A percentile compares a stretch with the other conserved stretches of the same genome.
These are phyloP conservation scores for Coryphaenoides rupestris DNA, from an alignment of 2,113 vertebrate genomes.

Conservation along the genomic window DNA sequence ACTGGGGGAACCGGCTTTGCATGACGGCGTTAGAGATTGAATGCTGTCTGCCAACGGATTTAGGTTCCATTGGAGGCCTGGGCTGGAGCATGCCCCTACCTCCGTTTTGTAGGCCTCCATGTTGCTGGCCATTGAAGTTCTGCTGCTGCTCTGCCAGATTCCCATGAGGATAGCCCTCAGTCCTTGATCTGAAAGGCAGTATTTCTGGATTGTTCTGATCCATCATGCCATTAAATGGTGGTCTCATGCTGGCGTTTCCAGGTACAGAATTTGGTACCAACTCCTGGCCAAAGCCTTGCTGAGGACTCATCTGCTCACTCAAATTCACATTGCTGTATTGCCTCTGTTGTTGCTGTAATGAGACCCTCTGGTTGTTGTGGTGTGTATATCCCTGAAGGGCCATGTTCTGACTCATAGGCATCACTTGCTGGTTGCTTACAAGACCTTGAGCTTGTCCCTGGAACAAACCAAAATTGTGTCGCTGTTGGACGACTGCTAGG, in stretches of 20 bases:
- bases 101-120: conserved; percentile 59
- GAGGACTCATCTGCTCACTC: conserved; percentile 66
- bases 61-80: conserved; percentile 81
- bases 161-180: conserved; percentile 67
- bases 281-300: conserved; percentile 74
- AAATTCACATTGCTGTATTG: conserved; percentile 62
- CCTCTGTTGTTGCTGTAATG: conserved; percentile 68
- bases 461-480: conserved; percentile 80
- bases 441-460: conserved; percentile 75
- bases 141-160: conserved; percentile 69
- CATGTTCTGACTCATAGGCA: conserved; percentile 72
- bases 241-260: conserved; percentile 67
- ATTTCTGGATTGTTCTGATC: conserved; percentile 63
- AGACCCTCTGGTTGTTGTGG: conserved; percentile 71
- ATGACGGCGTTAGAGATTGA: conserved; percentile 65
- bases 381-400: conserved; percentile 69
- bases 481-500: conserved; percentile 81
- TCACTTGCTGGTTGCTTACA: conserved; percentile 73
- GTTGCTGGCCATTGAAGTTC: conserved; percentile 65
- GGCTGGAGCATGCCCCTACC: conserved; percentile 77
- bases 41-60: conserved; percentile 67
- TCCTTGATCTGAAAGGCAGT: conserved; percentile 74
- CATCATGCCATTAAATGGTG: conserved; percentile 66
- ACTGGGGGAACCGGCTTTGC: conserved; percentile 72
- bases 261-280: conserved; percentile 61